phyloP scores from a whole-genome alignment of 2,113 vertebrate genomes.

The Xerus inauris region DNA sequence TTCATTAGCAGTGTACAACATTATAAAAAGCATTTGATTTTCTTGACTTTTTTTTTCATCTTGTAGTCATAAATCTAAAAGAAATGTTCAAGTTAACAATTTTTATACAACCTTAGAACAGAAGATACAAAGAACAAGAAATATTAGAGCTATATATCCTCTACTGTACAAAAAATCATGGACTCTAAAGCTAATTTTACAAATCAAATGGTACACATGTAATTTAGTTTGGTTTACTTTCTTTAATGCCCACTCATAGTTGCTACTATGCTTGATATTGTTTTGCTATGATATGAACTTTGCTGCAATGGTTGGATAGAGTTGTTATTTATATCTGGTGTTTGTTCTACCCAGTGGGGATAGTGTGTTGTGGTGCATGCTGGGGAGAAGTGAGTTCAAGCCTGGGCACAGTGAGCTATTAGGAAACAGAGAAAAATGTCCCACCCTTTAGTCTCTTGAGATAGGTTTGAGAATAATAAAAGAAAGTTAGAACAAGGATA shows the following conservation, averaged over 20 bases:
- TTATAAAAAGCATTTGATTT: slow-evolving; percentile 45
- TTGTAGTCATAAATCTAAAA: not conserved
- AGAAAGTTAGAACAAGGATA: not conserved
- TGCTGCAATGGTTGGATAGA: not conserved
- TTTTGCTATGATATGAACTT: not conserved
- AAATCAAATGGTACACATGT: not conserved
- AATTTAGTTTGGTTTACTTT: not conserved
- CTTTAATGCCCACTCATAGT: not conserved
- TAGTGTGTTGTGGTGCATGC: not conserved
- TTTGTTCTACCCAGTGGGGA: not conserved
- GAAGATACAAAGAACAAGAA: not conserved
- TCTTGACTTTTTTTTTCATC: not conserved
- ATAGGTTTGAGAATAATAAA: not conserved
- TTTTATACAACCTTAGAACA: slow-evolving; percentile 13
- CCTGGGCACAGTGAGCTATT: not conserved
- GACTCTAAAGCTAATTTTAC: slow-evolving; percentile 3
- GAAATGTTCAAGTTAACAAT: not conserved
- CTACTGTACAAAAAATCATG: not conserved
- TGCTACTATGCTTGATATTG: not conserved
- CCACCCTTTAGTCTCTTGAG: not conserved
- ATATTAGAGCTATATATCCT: slow-evolving; percentile 36
- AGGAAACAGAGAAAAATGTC: not conserved
- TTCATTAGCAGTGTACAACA: not conserved
- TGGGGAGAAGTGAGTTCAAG: not conserved
- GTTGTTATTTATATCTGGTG: not conserved